phyloP scores from a whole-genome alignment of 2,797 vertebrate genomes.

The Rhabdomys pumilio region DNA sequence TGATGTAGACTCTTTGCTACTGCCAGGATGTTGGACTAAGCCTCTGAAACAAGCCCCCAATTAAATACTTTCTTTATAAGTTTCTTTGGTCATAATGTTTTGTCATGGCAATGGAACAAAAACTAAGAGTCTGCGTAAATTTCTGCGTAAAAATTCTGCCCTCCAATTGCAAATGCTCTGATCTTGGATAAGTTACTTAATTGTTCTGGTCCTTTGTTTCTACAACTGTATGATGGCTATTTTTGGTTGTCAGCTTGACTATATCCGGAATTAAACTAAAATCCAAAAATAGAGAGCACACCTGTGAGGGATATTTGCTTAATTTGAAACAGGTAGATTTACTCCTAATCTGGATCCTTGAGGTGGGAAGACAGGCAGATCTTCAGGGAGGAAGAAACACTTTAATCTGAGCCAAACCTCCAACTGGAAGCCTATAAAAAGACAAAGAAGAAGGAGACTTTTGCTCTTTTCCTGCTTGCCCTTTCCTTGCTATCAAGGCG shows the following conservation, averaged over 20 bases:
- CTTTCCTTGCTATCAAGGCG: neutral
- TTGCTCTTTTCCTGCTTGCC: neutral
- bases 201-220: neutral
- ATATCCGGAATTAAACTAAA: neutral
- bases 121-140: slow-evolving; percentile 16
- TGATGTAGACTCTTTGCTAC: neutral
- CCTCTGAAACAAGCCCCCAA: neutral
- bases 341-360: neutral
- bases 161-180: slow-evolving; percentile 16
- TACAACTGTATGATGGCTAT: neutral
- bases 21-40: neutral
- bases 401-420: neutral
- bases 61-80: neutral
- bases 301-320: neutral
- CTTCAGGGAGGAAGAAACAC: neutral
- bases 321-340: neutral
- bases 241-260: neutral
- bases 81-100: neutral
- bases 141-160: neutral
- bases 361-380: neutral
- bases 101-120: neutral
- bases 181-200: neutral
- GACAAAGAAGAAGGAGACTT: neutral
- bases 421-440: neutral
- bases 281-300: neutral